Percentiles rank a stretch among this genome's conserved stretches.
These are phyloP conservation scores for Choristoneura fumiferana DNA, from an alignment of 1,140 invertebrate species.

Conservation along the genomic window DNA sequence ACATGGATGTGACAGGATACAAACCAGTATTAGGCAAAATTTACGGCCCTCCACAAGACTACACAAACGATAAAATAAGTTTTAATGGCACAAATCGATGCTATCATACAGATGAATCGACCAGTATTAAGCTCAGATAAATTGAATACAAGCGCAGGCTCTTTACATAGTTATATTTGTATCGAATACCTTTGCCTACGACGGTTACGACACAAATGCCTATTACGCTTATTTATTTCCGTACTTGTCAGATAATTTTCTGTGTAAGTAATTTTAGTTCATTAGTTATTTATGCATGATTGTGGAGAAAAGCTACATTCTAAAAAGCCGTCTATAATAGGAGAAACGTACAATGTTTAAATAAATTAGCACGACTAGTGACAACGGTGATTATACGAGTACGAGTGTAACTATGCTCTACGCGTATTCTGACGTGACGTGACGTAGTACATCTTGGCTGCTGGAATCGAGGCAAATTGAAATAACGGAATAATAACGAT, in stretches of 20 bases:
- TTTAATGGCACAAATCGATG: slow-evolving; percentile 52
- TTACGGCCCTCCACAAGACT: slow-evolving; percentile 38
- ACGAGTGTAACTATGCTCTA: no score
- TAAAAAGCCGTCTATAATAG: no score
- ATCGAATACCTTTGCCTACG: slow-evolving; percentile 25
- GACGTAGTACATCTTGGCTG: no score
- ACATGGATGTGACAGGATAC: slow-evolving; percentile 45
- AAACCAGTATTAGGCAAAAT: slow-evolving; percentile 56
- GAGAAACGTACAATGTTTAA: no score
- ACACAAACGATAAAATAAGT: slow-evolving; percentile 43
- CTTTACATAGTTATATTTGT: slow-evolving; percentile 37
- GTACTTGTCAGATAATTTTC: slow-evolving; percentile 13
- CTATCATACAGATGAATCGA: slow-evolving; percentile 51
- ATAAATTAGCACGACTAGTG: no score
- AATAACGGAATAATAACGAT: no score
- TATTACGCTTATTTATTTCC: slow-evolving; percentile 23
- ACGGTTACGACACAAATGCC: slow-evolving; percentile 13
- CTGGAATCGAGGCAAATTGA: no score
- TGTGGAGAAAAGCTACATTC: no score
- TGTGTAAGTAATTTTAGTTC: not conserved
- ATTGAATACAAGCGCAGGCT: slow-evolving; percentile 34
- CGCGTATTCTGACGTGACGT: no score
- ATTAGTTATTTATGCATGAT: no score
- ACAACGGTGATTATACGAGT: no score
- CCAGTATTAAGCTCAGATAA: slow-evolving; percentile 33